Evolutionary conservation across 2,113 vertebrate species (phyloP).

Genomic region (Microtus richardsoni): DNA sequence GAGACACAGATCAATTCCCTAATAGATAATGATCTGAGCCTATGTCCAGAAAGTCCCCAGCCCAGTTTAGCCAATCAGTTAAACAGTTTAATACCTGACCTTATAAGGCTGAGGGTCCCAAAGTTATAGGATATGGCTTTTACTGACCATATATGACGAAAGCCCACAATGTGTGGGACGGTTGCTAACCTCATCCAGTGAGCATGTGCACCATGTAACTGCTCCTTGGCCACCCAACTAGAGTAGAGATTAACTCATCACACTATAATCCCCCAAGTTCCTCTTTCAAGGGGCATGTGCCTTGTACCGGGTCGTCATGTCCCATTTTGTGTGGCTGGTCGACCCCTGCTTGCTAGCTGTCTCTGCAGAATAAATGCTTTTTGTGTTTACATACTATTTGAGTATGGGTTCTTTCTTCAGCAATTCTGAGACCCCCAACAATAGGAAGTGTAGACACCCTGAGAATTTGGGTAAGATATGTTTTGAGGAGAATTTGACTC

Average conservation of each 20-base stretch:
- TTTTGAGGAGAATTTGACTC: neutral
- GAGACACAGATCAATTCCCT: neutral
- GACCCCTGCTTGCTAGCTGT: neutral
- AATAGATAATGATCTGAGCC: neutral
- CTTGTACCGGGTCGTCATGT: fast-evolving
- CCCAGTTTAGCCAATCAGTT: neutral
- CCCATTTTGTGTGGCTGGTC: neutral
- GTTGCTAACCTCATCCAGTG: neutral
- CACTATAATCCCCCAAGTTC: neutral
- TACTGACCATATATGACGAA: neutral
- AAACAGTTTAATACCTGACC: neutral
- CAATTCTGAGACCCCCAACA: neutral
- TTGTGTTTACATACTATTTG: neutral
- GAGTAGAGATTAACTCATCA: neutral
- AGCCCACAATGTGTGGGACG: neutral
- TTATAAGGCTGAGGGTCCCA: neutral
- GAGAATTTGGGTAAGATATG: neutral
- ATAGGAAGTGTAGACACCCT: neutral
- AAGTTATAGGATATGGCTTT: neutral
- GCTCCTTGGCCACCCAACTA: neutral
- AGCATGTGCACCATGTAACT: neutral
- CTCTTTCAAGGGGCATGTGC: neutral
- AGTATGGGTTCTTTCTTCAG: neutral
- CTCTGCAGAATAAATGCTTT: neutral
- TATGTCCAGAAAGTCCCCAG: neutral